Base-by-base conservation (phyloP, 1,140 invertebrate species). In the Eufriesea mexicana region DNA sequence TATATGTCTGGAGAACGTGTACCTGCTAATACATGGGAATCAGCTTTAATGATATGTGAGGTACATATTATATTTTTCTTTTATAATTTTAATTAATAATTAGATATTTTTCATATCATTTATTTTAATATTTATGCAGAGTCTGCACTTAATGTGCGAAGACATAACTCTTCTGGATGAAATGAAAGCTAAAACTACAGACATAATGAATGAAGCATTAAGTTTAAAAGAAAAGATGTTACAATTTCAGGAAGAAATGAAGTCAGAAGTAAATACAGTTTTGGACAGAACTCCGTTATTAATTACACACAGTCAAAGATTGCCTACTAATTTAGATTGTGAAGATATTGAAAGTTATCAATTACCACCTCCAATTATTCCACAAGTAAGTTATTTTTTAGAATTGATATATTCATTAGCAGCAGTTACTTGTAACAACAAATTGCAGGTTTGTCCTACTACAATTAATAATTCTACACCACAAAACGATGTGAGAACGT, bases 1-100 rank as follows among this genome's bases (percentile, higher is more conserved):
- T 98, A 99, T 91, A 99, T 99, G 97, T 97, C 97, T n/a, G 99
- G 99, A 82, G 96, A 98, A 91, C 96, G 96, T 74, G 95, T 97
- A 10, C 96, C 96, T 20, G 96, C 96, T 20, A 96, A 96, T 80
- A 96, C 96, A 23, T 97, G 96, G 96, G 96, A 97, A 92, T 97
- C 96, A 59, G 96, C 96, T 67, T 91, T 97, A 35, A 95, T 96
- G 86, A 97, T 97, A 89, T 97, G 97, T 92, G 97, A 97, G 92
- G 96, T 95, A 92, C 86, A 70, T 89, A 81, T 23, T 62, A 55
- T n/a, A 51, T 74, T 14, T 35, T 49, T 79, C 59, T 47, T 25
- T 20, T 45, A 62, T 54, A 16, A 66, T 75, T 0, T 74, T 70
- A 74, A 76, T 57, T 4, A n/a, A 9, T 72, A 70, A 72, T 62